Conservation (phyloP, 2,113 vertebrate species). For the Brachyistius frenatus region DNA sequence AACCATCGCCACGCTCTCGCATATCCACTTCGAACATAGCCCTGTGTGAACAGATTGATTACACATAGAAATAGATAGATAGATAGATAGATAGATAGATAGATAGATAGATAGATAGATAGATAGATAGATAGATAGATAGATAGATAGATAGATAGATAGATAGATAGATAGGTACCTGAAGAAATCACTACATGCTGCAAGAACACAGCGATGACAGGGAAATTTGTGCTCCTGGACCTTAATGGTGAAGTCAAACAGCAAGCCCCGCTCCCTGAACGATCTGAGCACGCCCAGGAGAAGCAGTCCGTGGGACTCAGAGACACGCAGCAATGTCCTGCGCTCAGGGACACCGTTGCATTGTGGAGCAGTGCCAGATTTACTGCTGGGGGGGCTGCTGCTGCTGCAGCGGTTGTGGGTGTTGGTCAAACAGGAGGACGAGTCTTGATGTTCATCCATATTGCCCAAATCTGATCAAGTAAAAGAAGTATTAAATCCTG, state of each 20-base stretch:
- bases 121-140: slow-evolving; percentile 34
- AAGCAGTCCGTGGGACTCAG: slow-evolving; percentile 92
- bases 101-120: slow-evolving; percentile 15
- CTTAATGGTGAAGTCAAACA: slow-evolving; percentile 95
- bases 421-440: slow-evolving; percentile 12
- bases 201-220: slow-evolving; percentile 95
- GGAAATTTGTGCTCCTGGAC: slow-evolving; percentile 90
- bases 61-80: not conserved
- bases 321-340: slow-evolving; percentile 85
- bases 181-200: slow-evolving; percentile 98
- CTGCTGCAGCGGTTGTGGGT: slow-evolving; percentile 1
- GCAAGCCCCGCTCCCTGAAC: slow-evolving; percentile 90
- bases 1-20: slow-evolving; percentile 93
- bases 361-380: slow-evolving; percentile 56
- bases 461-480: slow-evolving; percentile 20
- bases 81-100: slow-evolving; percentile 1
- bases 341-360: slow-evolving; percentile 86
- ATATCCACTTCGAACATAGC: slow-evolving; percentile 98
- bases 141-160: slow-evolving; percentile 40
- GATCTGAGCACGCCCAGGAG: slow-evolving; percentile 89
- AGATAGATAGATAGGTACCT: slow-evolving; percentile 81
- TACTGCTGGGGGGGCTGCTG: slow-evolving; percentile 16
- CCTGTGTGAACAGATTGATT: slow-evolving; percentile 61
- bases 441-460: slow-evolving; percentile 63
- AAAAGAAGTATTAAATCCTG: not conserved